A percentile compares a stretch with the other conserved stretches of the same genome.
Conservation (phyloP, 2,113 vertebrate genomes). For the Ivindomyrus marchei region DNA sequence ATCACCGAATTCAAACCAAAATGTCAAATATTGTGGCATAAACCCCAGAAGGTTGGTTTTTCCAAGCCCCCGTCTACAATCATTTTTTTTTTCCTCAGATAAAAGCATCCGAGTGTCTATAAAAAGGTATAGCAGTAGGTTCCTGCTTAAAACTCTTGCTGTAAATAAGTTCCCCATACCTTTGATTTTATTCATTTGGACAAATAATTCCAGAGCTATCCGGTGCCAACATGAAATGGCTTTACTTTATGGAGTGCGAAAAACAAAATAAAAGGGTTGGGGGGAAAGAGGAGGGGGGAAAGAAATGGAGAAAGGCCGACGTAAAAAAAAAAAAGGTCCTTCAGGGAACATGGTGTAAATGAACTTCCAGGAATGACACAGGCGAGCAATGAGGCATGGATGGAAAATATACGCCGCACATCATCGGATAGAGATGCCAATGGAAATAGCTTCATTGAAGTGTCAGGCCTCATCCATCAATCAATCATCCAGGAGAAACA, state of each 20-base stretch:
- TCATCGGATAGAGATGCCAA: conserved; percentile 99
- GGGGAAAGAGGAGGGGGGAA: conserved; percentile 30
- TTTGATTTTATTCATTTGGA: conserved; percentile 59
- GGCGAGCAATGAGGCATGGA: conserved; percentile 99
- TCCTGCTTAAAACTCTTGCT: conserved; percentile 47
- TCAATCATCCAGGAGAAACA: conserved; percentile 99
- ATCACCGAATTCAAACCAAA: not conserved
- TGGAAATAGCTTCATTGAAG: conserved; percentile 99
- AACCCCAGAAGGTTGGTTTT: not conserved
- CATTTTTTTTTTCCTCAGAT: not conserved
- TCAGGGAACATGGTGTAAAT: conserved; percentile 98
- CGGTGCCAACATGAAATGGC: conserved; percentile 71
- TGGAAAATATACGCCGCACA: conserved; percentile 99
- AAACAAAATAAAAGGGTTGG: conserved; percentile 16
- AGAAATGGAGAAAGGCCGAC: conserved; percentile 43
- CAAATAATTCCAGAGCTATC: conserved; percentile 58
- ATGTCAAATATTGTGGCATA: not conserved
- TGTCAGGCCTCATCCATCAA: conserved; percentile 99
- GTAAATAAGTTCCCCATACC: conserved; percentile 62
- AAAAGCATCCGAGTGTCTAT: conserved; percentile 35
- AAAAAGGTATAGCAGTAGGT: conserved; percentile 40
- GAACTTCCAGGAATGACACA: conserved; percentile 99
- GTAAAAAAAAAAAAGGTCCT: conserved; percentile 87
- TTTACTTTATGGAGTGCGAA: conserved; percentile 83
- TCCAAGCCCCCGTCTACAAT: not conserved